Conservation (phyloP, 2,113 vertebrate genomes). For the Cololabis saira region DNA sequence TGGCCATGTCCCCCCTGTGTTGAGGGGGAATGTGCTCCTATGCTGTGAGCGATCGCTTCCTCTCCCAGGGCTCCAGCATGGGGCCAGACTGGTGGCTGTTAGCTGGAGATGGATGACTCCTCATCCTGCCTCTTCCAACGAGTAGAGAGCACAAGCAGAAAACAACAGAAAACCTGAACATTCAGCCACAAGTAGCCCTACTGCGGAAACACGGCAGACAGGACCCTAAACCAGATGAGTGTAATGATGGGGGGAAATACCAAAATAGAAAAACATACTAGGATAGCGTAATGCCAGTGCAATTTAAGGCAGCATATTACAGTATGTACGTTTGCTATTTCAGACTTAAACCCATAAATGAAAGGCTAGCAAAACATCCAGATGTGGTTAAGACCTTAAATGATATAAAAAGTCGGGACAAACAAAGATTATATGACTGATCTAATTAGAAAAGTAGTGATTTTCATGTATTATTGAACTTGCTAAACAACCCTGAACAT, state of each 20-base stretch:
- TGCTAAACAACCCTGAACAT: too few relatives aligned
- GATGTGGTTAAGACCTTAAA: too few relatives aligned
- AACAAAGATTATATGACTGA: too few relatives aligned
- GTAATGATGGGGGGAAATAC: neutral
- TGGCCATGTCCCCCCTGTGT: constrained; percentile 76
- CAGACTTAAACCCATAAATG: too few relatives aligned
- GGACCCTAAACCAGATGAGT: constrained; percentile 11
- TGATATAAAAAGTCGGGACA: too few relatives aligned
- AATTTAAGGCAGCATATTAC: too few relatives aligned
- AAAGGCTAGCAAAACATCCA: too few relatives aligned
- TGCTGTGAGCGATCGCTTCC: constrained; percentile 83
- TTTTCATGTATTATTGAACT: too few relatives aligned
- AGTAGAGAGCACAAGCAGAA: constrained; percentile 70
- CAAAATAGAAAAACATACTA: constrained; percentile 3
- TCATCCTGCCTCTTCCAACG: constrained; percentile 72
- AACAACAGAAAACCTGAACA: constrained; percentile 52
- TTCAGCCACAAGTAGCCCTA: constrained; percentile 22
- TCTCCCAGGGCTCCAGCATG: constrained; percentile 79
- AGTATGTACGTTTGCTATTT: too few relatives aligned
- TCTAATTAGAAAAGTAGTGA: too few relatives aligned
- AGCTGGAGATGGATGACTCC: constrained; percentile 80
- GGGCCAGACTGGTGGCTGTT: constrained; percentile 82
- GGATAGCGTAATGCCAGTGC: too few relatives aligned
- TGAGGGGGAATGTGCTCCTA: constrained; percentile 78
- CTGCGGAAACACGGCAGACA: constrained; percentile 12